A percentile compares a stretch with the other conserved stretches of the same genome.
Evolutionary conservation across 2,888 invertebrate species (phyloP).

Genomic region (Alitta virens): DNA sequence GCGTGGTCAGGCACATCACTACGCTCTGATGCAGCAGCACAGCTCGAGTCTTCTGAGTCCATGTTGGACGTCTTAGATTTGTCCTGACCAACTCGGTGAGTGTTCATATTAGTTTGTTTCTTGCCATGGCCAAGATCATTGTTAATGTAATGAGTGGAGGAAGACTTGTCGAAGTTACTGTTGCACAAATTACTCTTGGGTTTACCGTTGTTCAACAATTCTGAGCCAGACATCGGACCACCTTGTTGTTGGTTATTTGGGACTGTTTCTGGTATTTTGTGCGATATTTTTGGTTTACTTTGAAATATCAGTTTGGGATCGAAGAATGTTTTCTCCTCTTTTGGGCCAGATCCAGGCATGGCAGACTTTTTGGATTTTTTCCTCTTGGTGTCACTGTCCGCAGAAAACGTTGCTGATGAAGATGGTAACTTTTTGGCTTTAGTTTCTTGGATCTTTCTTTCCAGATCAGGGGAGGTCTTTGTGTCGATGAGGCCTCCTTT

Average conservation of each 20-base stretch:
- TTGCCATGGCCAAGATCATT: constrained; percentile 40
- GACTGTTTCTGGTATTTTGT: not conserved
- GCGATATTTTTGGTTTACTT: constrained; percentile 26
- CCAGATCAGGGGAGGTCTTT: not conserved
- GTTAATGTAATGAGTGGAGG: constrained; percentile 43
- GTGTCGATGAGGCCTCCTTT: constrained; percentile 21
- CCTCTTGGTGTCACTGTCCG: not conserved
- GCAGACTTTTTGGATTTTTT: not conserved
- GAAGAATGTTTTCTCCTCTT: constrained; percentile 7
- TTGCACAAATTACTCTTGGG: constrained; percentile 22
- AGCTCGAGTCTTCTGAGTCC: too few species aligned
- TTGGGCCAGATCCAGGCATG: not conserved
- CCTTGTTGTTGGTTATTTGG: constrained; percentile 13
- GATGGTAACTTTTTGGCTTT: not conserved
- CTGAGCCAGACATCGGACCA: not conserved
- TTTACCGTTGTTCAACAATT: constrained; percentile 47
- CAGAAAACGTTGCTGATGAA: not conserved
- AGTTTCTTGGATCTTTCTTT: too few species aligned
- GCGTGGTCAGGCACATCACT: too few species aligned
- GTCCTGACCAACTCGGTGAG: not conserved
- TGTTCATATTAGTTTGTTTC: constrained; percentile 18
- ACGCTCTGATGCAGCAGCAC: too few species aligned
- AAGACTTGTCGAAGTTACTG: constrained; percentile 1
- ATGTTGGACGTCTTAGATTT: too few species aligned
- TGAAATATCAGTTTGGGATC: constrained; percentile 17